Evolutionary conservation across 2,888 invertebrate species (phyloP), one percentile per base, ranked within the genome.

Genomic region (Globia sparganii): DNA sequence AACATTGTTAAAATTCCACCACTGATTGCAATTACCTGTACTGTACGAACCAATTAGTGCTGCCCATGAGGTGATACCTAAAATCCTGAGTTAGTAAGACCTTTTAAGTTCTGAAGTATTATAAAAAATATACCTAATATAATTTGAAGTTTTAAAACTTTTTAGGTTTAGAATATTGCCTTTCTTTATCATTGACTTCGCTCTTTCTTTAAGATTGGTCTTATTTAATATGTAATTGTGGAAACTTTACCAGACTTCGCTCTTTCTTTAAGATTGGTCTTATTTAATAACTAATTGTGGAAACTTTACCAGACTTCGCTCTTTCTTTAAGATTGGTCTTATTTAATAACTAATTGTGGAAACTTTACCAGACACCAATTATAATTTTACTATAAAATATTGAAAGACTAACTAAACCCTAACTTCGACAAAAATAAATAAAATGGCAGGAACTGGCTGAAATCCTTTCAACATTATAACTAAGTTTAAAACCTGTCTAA

Each of bases 401-500:
- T 53, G 9, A n/a, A n/a, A n/a, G 6, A n/a, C 15, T 37, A 5
- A 2, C 25, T 6, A 46, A 59, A 64, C 5, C 4, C 46, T n/a
- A 28, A 53, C 13, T 59, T 28, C 25, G 4, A 5, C n/a, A 8
- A 2, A 74, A 53, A 18, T n/a, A n/a, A n/a, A n/a, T n/a, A n/a
- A n/a, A n/a, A n/a, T 40, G 53, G 21, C 4, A 34, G 21, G 1
- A n/a, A 5, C 2, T 68, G 53, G 28, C 25, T n/a, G 5, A 80
- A 72, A 58, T 34, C 5, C 34, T 37, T 46, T 15, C 2, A 46
- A 43, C 28, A 61, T 13, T 21, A 53, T 25, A 37, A 25, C 21
- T 13, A 18, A 65, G 31, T 46, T 15, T 40, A 37, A 64, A 83
- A 71, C 67, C 59, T 74, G 46, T 67, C 18, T 56, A 62, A 72